These are phyloP conservation scores for Pemphigus obesinymphae DNA, from an alignment of 1,140 invertebrate genomes.

Conservation along the genomic window DNA sequence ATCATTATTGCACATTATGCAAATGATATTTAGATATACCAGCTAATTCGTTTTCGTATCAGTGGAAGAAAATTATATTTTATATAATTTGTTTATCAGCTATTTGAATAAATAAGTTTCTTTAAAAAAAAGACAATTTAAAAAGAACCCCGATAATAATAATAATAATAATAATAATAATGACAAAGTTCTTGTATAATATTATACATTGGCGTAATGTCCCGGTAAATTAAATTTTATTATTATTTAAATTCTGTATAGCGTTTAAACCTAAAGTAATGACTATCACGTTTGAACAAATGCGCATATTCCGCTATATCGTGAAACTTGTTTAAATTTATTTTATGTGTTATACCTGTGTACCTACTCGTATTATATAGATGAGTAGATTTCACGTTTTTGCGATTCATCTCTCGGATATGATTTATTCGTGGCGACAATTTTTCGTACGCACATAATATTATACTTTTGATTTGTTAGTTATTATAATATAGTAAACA, in stretches of 20 bases:
- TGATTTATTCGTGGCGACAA: conserved; percentile 2
- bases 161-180: too few relatives aligned
- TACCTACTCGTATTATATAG: too few relatives aligned
- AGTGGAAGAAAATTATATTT: neutral
- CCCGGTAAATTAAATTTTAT: neutral
- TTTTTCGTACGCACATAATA: neutral
- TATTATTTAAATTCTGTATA: neutral
- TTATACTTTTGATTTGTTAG: conserved; percentile 14
- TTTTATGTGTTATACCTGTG: neutral
- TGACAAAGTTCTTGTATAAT: neutral
- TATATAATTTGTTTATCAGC: neutral
- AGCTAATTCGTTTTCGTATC: neutral
- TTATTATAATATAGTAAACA: neutral
- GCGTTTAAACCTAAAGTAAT: neutral
- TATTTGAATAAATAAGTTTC: neutral
- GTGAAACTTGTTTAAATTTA: neutral
- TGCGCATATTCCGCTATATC: neutral
- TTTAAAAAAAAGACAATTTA: neutral
- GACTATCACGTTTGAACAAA: neutral
- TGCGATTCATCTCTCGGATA: neutral
- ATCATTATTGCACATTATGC: neutral
- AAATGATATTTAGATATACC: neutral
- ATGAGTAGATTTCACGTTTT: neutral
- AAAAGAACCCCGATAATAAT: too few relatives aligned
- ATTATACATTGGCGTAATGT: neutral